These are phyloP conservation scores for Archaeoteleia sp. DNA, from an alignment of 2,888 invertebrate genomes.

Conservation along the genomic window DNA sequence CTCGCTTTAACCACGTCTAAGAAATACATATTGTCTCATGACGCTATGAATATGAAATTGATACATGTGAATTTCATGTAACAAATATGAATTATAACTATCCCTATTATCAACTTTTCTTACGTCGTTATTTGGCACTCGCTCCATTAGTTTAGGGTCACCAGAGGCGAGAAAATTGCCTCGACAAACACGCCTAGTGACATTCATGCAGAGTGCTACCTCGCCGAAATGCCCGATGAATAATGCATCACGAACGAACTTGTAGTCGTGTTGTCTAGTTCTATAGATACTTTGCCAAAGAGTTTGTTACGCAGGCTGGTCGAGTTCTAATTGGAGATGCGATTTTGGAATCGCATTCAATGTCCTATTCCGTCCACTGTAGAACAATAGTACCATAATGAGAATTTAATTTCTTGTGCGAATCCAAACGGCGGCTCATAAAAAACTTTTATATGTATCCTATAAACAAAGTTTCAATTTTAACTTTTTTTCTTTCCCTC, in stretches of 20 bases:
- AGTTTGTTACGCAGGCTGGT: slow-evolving; percentile 45
- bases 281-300: slow-evolving; percentile 49
- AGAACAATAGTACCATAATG: slow-evolving; percentile 35
- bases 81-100: no score
- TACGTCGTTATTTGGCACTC: slow-evolving; percentile 1
- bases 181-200: slow-evolving; percentile 48
- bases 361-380: not conserved
- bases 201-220: slow-evolving; percentile 47
- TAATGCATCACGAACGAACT: slow-evolving; percentile 48
- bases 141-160: slow-evolving; percentile 35
- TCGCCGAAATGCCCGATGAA: slow-evolving; percentile 45
- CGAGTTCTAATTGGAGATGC: slow-evolving; percentile 42
- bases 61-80: no score
- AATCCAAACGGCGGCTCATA: slow-evolving; percentile 22
- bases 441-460: no score
- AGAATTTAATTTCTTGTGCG: slow-evolving; percentile 37
- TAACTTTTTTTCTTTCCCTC: no score
- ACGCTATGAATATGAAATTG: no score
- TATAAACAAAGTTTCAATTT: no score
- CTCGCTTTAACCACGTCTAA: no score
- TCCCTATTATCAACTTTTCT: not conserved
- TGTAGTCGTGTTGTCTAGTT: slow-evolving; percentile 47
- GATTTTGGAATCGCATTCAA: slow-evolving; percentile 42
- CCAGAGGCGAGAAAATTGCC: slow-evolving; percentile 41
- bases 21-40: no score